These are phyloP conservation scores for Alosa sapidissima DNA, from an alignment of 2,797 vertebrate genomes.

Conservation along the genomic window DNA sequence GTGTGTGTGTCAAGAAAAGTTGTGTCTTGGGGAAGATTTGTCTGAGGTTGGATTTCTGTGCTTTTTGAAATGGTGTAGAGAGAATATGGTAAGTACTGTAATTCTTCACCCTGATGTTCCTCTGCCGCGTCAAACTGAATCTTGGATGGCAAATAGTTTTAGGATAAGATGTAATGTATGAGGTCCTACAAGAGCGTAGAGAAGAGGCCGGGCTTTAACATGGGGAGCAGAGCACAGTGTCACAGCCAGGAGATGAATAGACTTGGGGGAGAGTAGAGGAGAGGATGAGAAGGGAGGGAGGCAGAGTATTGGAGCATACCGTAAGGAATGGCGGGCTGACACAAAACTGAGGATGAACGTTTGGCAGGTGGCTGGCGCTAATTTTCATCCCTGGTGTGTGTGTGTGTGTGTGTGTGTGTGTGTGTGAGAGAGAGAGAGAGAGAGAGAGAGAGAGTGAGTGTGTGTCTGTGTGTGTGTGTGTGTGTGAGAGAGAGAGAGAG, in stretches of 20 bases:
- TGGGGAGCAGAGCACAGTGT: no score
- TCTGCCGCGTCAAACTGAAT: not conserved
- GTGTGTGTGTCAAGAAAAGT: not conserved
- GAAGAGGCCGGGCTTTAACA: no score
- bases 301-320: not conserved
- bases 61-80: not conserved
- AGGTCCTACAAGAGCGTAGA: not conserved
- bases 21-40: not conserved
- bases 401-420: constrained; percentile 4
- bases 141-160: not conserved
- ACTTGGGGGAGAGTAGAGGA: no score
- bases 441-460: no score
- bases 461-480: constrained; percentile 1
- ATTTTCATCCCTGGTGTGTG: not conserved
- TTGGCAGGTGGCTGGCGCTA: not conserved
- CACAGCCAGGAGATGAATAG: no score
- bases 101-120: not conserved
- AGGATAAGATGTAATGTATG: not conserved
- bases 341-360: constrained; percentile 22
- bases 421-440: no score
- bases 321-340: not conserved
- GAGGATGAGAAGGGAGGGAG: not conserved
- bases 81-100: not conserved
- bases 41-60: not conserved
- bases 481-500: no score